Percentiles rank a stretch among this genome's conserved stretches.
Evolutionary conservation across 2,113 vertebrate genomes (phyloP).

Genomic region (Hemicordylus capensis): DNA sequence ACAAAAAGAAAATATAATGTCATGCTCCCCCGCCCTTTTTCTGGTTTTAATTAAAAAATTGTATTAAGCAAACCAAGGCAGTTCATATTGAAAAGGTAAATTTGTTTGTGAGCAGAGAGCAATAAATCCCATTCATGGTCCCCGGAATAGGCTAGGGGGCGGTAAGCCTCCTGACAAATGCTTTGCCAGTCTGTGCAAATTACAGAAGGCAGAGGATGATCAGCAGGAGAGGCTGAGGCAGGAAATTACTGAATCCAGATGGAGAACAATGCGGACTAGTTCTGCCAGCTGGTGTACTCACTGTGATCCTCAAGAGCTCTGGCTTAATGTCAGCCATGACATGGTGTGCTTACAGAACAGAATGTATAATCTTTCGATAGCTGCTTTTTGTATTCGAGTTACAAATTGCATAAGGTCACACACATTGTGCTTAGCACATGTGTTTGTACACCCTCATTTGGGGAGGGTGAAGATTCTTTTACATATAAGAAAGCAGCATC

Average conservation of each 20-base stretch:
- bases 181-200: background rate
- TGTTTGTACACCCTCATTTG: background rate
- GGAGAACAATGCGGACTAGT: background rate
- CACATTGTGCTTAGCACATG: background rate
- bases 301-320: background rate
- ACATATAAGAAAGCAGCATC: background rate
- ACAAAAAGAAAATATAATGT: background rate
- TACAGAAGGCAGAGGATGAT: background rate
- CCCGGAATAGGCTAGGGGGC: background rate
- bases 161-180: background rate
- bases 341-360: slow-evolving; percentile 1
- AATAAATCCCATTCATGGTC: accelerated
- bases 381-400: slow-evolving; percentile 2
- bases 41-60: background rate
- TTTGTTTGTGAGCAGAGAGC: background rate
- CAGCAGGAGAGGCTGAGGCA: background rate
- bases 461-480: background rate
- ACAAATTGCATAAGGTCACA: background rate
- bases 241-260: slow-evolving; percentile 3
- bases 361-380: background rate
- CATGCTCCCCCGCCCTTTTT: background rate
- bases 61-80: background rate
- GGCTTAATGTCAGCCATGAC: background rate
- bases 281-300: background rate
- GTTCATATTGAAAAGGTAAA: background rate